Percentiles rank a stretch among this genome's conserved stretches.
Evolutionary conservation across 2,797 vertebrate species (phyloP).

Genomic region (Thripadectes ignobilis): DNA sequence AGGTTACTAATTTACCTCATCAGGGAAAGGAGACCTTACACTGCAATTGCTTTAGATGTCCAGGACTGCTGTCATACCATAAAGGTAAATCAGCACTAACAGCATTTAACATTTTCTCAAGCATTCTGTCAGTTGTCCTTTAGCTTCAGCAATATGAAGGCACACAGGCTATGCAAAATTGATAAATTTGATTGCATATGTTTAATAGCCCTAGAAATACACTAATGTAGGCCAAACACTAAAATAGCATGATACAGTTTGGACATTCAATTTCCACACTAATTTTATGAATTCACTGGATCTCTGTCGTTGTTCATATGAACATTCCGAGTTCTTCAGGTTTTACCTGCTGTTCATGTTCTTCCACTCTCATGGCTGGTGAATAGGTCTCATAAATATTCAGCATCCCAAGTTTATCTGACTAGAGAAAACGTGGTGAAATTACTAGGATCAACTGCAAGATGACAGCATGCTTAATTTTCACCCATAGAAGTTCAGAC

Average conservation of each 20-base stretch:
- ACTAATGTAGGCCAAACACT: not conserved
- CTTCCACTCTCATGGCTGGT: not conserved
- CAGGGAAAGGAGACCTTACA: not conserved
- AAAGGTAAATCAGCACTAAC: not conserved
- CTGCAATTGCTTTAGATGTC: not conserved
- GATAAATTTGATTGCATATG: not conserved
- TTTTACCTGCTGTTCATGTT: not conserved
- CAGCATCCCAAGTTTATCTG: not conserved
- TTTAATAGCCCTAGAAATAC: not conserved
- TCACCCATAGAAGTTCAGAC: not conserved
- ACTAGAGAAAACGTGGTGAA: not conserved
- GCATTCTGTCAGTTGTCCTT: not conserved
- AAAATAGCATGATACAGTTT: not conserved
- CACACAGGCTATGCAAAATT: not conserved
- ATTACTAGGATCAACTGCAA: not conserved
- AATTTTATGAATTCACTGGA: rapidly evolving
- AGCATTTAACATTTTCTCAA: not conserved
- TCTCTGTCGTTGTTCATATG: not conserved
- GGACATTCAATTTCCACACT: not conserved
- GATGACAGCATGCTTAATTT: not conserved
- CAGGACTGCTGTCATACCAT: not conserved
- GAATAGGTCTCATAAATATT: not conserved
- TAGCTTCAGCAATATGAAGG: not conserved
- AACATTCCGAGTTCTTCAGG: not conserved
- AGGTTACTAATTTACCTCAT: not conserved